phyloP scores from a whole-genome alignment of 2,797 vertebrate genomes.

The Morelia viridis region DNA sequence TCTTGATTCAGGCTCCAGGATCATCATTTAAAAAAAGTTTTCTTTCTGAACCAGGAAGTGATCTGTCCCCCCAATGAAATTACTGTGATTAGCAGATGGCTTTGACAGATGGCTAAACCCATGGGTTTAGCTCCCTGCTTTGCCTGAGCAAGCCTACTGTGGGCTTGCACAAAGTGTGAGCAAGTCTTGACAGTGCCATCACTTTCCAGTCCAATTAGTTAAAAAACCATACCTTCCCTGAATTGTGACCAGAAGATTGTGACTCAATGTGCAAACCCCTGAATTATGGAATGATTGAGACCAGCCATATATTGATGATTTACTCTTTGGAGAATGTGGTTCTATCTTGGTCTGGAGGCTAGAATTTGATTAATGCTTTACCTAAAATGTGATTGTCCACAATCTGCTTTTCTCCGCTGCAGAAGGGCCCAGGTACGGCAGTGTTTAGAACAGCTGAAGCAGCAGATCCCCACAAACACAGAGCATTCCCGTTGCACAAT shows the following conservation, averaged over 20 bases:
- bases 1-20: neutral
- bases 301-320: neutral
- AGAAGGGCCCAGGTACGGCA: conserved; percentile 90
- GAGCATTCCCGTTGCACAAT: conserved; percentile 86
- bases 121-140: neutral
- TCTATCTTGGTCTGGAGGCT: neutral
- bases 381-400: neutral
- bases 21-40: neutral
- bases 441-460: conserved; percentile 90
- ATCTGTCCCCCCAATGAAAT: neutral
- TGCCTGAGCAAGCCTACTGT: neutral
- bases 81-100: neutral
- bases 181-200: neutral
- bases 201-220: neutral
- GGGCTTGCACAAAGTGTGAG: neutral
- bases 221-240: neutral
- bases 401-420: neutral
- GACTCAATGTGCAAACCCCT: neutral
- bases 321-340: neutral
- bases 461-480: conserved; percentile 86
- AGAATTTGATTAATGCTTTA: neutral
- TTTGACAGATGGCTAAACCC: neutral
- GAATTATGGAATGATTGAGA: neutral
- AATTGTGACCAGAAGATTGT: neutral
- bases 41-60: neutral